These are phyloP conservation scores for Catharus minimus DNA, from an alignment of 2,113 vertebrate species.

Conservation along the genomic window DNA sequence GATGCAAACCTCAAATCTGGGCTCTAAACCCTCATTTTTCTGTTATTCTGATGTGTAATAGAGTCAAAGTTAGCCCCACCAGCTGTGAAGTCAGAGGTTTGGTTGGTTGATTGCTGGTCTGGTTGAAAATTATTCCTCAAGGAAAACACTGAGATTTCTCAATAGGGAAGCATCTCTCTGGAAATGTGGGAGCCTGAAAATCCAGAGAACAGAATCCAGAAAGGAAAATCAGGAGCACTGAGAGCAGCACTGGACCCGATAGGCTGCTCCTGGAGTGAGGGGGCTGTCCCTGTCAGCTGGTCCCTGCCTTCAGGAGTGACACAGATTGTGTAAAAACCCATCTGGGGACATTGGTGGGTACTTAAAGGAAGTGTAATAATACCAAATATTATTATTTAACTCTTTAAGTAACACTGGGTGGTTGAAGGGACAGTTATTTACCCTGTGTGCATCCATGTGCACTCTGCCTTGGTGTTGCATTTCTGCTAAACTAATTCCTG, in stretches of 20 bases:
- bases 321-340: slow-evolving; percentile 4
- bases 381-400: slow-evolving; percentile 34
- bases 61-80: not conserved
- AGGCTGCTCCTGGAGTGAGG: not conserved
- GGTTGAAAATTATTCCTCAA: not conserved
- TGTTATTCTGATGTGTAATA: not conserved
- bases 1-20: not conserved
- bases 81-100: not conserved
- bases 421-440: slow-evolving; percentile 15
- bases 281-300: not conserved
- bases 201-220: too few relatives aligned
- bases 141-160: not conserved
- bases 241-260: not conserved
- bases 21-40: not conserved
- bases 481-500: not conserved
- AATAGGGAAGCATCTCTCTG: not conserved
- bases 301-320: not conserved
- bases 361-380: slow-evolving; percentile 27
- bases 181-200: not conserved
- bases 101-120: not conserved
- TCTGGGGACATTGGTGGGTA: slow-evolving; percentile 16
- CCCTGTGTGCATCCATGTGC: not conserved
- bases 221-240: not conserved
- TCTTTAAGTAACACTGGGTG: not conserved
- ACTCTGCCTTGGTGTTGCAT: not conserved